Evolutionary conservation across 2,797 vertebrate genomes (phyloP), one percentile per base, ranked within the genome.

Genomic region (Phalanger gymnotis): DNA sequence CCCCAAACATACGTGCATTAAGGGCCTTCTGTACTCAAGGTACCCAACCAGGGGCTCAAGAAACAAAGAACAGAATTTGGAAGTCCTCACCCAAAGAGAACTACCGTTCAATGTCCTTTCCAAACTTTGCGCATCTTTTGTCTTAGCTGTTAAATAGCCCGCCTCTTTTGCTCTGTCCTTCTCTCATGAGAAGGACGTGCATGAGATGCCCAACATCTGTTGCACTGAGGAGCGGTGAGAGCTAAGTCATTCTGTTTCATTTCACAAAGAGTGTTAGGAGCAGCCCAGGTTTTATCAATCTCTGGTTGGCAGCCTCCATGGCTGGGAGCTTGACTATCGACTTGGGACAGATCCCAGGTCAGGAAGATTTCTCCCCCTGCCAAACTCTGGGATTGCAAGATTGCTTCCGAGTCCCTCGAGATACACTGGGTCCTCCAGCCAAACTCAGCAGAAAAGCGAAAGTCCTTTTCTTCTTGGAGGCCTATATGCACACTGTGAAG

Each of bases 131-230:
- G 2, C 73, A 47, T 73, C 13, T 27, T 81, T 27, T 81, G 73
- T 25, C 73, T 81, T 81, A 40, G 66, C 66, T 73, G n/a, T n/a
- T 40, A 40, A 73, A 73, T 73, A 22, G 5, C 14, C 66, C 25
- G 7, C 66, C 66, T 27, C 4, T 47, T 73, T 6, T 73, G 66
- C 16, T 9, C n/a, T 73, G 6, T 73, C 66, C n/a, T 22, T 40
- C 66, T 73, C 73, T 3, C 3, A 1, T 1, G 73, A n/a, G n/a
- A n/a, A n/a, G n/a, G n/a, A n/a, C 7, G 0, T 19, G 6, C 19
- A 10, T 4, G 0, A 47, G n/a, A 12, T 14, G 9, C 40, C 40
- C 40, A 81, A 7, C 31, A 16, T 1, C 13, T 11, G 58, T 34
- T 10, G n/a, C 14, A 40, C 66, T n/a, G 66, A 40, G n/a, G 16